Evolutionary conservation across 2,888 invertebrate species (phyloP).

Genomic region (Tenthredo livida): DNA sequence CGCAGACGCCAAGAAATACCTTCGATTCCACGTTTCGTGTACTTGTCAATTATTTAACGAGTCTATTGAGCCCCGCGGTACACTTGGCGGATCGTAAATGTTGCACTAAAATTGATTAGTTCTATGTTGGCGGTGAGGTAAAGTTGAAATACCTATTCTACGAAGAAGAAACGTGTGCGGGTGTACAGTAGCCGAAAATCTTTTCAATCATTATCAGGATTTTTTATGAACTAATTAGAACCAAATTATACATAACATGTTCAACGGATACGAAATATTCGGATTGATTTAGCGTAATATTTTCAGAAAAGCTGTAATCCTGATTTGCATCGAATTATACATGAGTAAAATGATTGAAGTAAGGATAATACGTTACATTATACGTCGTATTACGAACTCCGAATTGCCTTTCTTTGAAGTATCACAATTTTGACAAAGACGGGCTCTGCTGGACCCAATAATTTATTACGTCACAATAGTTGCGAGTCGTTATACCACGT

Average conservation of each 20-base stretch:
- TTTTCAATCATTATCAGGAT: background rate
- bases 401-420: constrained; percentile 11
- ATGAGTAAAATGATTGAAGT: too few species aligned
- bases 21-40: constrained; percentile 76
- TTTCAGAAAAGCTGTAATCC: too few species aligned
- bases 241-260: too few species aligned
- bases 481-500: background rate
- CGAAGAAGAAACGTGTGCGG: background rate
- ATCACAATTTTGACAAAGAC: constrained; percentile 16
- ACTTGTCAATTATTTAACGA: constrained; percentile 51
- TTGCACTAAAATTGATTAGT: background rate
- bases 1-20: constrained; percentile 81
- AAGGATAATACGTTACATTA: background rate
- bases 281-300: too few species aligned
- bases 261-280: too few species aligned
- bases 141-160: background rate
- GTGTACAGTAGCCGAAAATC: too few species aligned
- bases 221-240: too few species aligned
- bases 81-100: constrained; percentile 6
- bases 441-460: background rate
- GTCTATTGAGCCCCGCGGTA: background rate
- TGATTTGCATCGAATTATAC: too few species aligned
- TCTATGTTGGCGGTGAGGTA: background rate
- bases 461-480: constrained; percentile 29
- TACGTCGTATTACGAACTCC: background rate